Percentiles rank a stretch among this genome's conserved stretches.
These are phyloP conservation scores for Sebastes cheni DNA, from an alignment of 2,797 vertebrate genomes.

Conservation along the genomic window DNA sequence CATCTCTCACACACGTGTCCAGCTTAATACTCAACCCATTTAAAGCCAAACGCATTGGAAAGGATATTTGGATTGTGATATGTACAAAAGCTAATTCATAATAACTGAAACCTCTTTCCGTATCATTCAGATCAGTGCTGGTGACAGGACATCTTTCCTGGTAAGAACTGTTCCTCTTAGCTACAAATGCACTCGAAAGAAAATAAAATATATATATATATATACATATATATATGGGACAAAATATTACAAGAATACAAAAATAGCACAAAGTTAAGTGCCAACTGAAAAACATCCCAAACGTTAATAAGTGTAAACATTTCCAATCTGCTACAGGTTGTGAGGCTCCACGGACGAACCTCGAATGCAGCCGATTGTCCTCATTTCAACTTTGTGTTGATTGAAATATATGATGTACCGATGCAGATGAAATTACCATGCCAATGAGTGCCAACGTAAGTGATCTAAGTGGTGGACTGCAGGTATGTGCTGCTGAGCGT, in stretches of 20 bases:
- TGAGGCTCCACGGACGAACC: slow-evolving; percentile 37
- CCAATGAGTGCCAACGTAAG: slow-evolving; percentile 12
- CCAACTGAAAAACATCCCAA: slow-evolving; percentile 59
- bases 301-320: slow-evolving; percentile 76
- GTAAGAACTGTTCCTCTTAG: slow-evolving; percentile 50
- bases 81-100: slow-evolving; percentile 66
- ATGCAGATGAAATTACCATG: slow-evolving; percentile 34
- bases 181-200: slow-evolving; percentile 63
- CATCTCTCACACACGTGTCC: slow-evolving; percentile 2
- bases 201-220: slow-evolving; percentile 9
- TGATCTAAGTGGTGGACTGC: slow-evolving; percentile 24
- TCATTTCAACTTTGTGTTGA: slow-evolving; percentile 19
- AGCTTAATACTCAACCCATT: background rate
- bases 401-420: slow-evolving; percentile 5
- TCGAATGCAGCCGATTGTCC: slow-evolving; percentile 34
- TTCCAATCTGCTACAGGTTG: slow-evolving; percentile 76
- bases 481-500: slow-evolving; percentile 36
- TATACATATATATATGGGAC: slow-evolving; percentile 22
- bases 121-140: slow-evolving; percentile 73
- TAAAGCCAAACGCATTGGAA: slow-evolving; percentile 52
- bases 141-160: slow-evolving; percentile 66
- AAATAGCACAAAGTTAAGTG: slow-evolving; percentile 67
- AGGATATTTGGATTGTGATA: slow-evolving; percentile 61
- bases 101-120: slow-evolving; percentile 6
- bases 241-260: slow-evolving; percentile 68